Conservation (phyloP, 2,888 invertebrate genomes). For the Mimas tiliae region DNA sequence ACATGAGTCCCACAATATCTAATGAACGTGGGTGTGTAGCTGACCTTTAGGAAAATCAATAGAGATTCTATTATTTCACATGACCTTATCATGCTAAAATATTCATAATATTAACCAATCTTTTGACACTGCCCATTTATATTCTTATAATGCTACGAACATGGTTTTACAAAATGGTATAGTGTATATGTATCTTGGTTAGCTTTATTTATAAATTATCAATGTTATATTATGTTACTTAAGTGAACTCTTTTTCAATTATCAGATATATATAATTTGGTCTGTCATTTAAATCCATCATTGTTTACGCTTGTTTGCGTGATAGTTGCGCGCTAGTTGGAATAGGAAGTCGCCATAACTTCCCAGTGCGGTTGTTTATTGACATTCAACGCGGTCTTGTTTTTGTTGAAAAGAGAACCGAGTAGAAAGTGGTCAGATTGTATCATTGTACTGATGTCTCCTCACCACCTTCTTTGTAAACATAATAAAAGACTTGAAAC, state of each 20-base stretch:
- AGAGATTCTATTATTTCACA: no score
- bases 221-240: no score
- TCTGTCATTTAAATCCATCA: background rate
- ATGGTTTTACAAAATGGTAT: background rate
- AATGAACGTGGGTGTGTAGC: no score
- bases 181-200: background rate
- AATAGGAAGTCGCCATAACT: constrained; percentile 1
- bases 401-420: constrained; percentile 12
- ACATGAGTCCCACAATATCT: no score
- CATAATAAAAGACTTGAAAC: constrained; percentile 19
- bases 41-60: background rate
- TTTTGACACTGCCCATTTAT: background rate
- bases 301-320: background rate
- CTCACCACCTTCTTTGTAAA: constrained; percentile 10
- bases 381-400: constrained; percentile 9
- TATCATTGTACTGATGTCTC: background rate
- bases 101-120: background rate
- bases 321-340: background rate
- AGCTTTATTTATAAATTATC: background rate
- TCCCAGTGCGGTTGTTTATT: constrained; percentile 8
- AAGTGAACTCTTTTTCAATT: no score
- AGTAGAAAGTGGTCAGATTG: constrained; percentile 16
- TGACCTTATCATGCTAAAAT: no score
- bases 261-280: no score
- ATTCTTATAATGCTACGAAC: background rate